Evolutionary conservation across 2,113 vertebrate genomes (phyloP).

Genomic region (Syrrhaptes paradoxus): DNA sequence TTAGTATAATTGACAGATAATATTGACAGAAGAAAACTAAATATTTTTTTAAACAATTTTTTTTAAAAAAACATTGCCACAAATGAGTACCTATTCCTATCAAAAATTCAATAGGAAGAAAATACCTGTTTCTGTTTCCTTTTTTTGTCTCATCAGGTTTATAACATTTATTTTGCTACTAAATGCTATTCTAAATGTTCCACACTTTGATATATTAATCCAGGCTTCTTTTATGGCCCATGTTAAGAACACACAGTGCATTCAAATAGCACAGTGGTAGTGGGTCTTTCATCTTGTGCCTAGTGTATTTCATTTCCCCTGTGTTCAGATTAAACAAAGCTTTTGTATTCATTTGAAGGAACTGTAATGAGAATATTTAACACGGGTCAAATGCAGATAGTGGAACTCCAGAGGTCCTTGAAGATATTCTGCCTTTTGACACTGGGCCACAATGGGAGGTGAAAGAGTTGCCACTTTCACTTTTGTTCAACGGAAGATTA

Average conservation of each 20-base stretch:
- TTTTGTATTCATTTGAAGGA: slow-evolving; percentile 78
- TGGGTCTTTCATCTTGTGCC: slow-evolving; percentile 69
- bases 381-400: slow-evolving; percentile 74
- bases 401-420: slow-evolving; percentile 64
- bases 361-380: slow-evolving; percentile 82
- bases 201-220: slow-evolving; percentile 59
- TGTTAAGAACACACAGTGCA: slow-evolving; percentile 36
- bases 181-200: slow-evolving; percentile 41
- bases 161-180: slow-evolving; percentile 50
- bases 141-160: slow-evolving; percentile 25
- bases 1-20: slow-evolving; percentile 6
- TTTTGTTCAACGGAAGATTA: background rate
- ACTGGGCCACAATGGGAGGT: background rate
- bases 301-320: slow-evolving; percentile 70
- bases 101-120: slow-evolving; percentile 25
- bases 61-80: background rate
- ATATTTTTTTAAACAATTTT: background rate
- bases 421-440: slow-evolving; percentile 48
- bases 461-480: slow-evolving; percentile 20
- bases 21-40: slow-evolving; percentile 13
- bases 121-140: slow-evolving; percentile 36
- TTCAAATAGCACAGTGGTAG: slow-evolving; percentile 43
- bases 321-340: slow-evolving; percentile 78
- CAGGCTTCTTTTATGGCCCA: slow-evolving; percentile 41
- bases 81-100: background rate